These are phyloP conservation scores for Spea multiplicata DNA, from an alignment of 2,113 vertebrate genomes.

Conservation along the genomic window DNA sequence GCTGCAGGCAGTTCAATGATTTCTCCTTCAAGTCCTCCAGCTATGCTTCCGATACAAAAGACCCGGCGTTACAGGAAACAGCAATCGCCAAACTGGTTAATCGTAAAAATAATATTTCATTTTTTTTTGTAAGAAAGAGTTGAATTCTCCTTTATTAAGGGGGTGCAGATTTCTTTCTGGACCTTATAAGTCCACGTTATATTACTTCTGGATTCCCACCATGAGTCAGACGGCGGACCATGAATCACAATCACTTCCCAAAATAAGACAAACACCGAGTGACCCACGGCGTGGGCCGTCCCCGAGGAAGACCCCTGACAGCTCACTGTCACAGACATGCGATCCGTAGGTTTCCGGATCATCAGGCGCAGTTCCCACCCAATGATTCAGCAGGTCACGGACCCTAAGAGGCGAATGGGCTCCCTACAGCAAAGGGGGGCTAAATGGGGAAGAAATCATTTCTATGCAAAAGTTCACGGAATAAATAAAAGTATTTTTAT, in stretches of 20 bases:
- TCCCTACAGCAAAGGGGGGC: too few species aligned
- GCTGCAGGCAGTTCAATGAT: too few species aligned
- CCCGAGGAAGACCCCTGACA: conserved; percentile 19
- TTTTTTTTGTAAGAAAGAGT: too few species aligned
- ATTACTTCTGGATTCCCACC: conserved; percentile 7
- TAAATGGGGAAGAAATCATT: too few species aligned
- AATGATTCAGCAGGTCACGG: conserved; percentile 5
- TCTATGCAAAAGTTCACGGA: too few species aligned
- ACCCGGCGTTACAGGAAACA: too few species aligned
- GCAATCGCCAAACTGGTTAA: too few species aligned
- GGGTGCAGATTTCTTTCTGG: neutral
- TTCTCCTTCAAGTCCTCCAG: too few species aligned
- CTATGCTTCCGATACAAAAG: too few species aligned
- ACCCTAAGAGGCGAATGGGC: neutral
- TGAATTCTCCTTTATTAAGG: too few species aligned
- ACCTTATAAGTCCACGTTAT: neutral
- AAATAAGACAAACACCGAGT: conserved; percentile 5
- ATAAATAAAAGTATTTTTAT: too few species aligned
- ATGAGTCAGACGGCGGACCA: conserved; percentile 11
- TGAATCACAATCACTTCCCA: conserved; percentile 36
- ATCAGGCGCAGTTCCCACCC: conserved; percentile 10
- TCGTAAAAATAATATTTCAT: too few species aligned
- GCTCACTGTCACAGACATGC: conserved; percentile 13
- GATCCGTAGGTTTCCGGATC: neutral
- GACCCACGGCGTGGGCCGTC: conserved; percentile 21